Percentiles rank a stretch among this genome's conserved stretches.
Conservation (phyloP, 2,888 invertebrate genomes). For the Catocala fraxini region DNA sequence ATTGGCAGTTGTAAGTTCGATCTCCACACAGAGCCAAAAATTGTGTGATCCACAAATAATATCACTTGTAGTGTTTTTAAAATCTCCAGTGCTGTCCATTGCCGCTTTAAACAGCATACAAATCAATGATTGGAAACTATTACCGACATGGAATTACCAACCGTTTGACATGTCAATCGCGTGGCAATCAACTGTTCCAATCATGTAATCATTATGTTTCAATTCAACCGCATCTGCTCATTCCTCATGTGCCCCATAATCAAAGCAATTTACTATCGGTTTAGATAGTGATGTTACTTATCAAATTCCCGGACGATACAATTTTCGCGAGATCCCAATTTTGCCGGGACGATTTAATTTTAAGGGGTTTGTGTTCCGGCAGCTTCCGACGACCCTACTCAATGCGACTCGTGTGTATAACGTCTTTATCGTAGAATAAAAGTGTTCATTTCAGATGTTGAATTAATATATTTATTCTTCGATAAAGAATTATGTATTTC, state of each 20-base stretch:
- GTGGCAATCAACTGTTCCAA: constrained; percentile 13
- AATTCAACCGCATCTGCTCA: constrained; percentile 23
- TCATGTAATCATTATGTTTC: constrained; percentile 27
- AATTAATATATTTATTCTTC: constrained; percentile 31
- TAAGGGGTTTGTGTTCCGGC: constrained; percentile 23
- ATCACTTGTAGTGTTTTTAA: no score
- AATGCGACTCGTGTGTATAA: constrained; percentile 26
- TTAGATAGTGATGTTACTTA: constrained; percentile 33
- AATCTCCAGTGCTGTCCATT: no score
- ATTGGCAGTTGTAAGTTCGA: no score
- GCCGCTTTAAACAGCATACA: no score
- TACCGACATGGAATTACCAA: background rate
- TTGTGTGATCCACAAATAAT: no score
- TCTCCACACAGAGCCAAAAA: no score
- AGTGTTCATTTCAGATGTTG: background rate
- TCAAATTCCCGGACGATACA: constrained; percentile 19
- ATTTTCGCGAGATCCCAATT: constrained; percentile 26
- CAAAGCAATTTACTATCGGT: constrained; percentile 24
- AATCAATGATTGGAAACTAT: background rate
- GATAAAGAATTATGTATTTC: background rate
- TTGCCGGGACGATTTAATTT: constrained; percentile 42
- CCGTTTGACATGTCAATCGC: background rate
- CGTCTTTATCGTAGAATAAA: constrained; percentile 1
- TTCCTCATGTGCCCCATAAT: constrained; percentile 3
- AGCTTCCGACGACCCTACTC: constrained; percentile 39